Percentiles rank a stretch among this genome's conserved stretches.
phyloP scores from a whole-genome alignment of 2,113 vertebrate genomes.

The Tautogolabrus adspersus region DNA sequence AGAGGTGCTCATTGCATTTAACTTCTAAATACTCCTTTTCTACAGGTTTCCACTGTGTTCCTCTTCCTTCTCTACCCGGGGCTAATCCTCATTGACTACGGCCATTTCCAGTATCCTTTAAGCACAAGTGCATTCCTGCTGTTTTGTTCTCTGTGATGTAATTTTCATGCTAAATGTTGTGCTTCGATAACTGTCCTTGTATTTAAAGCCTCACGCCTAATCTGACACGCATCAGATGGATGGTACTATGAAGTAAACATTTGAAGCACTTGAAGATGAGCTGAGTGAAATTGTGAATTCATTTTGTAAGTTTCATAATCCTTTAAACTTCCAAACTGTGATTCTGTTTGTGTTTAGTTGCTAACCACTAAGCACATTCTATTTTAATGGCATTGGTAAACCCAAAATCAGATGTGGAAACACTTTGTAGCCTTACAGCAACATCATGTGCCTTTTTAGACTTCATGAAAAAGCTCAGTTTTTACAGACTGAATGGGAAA shows the following conservation, averaged over 20 bases:
- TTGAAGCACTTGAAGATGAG: neutral
- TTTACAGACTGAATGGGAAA: neutral
- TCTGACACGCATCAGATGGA: too few species aligned
- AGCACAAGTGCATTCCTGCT: neutral
- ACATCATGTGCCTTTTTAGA: too few species aligned
- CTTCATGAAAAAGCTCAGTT: neutral
- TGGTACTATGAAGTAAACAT: neutral
- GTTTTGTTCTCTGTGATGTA: neutral
- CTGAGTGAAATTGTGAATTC: neutral
- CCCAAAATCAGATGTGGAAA: too few species aligned
- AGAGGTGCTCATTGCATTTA: too few species aligned
- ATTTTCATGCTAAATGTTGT: neutral
- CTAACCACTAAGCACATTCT: neutral
- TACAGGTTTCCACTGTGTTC: constrained; percentile 86
- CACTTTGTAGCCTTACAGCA: neutral
- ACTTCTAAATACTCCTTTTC: neutral
- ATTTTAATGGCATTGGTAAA: neutral
- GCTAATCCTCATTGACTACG: constrained; percentile 95
- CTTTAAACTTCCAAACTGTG: neutral
- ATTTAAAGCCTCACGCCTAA: neutral
- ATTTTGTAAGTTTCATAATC: neutral
- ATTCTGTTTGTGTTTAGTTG: neutral
- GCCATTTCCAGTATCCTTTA: constrained; percentile 99
- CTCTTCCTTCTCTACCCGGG: constrained; percentile 96
- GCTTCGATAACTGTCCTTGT: neutral